These are phyloP conservation scores for Cichlasoma orientale DNA, from an alignment of 2,797 vertebrate genomes.

Conservation along the genomic window DNA sequence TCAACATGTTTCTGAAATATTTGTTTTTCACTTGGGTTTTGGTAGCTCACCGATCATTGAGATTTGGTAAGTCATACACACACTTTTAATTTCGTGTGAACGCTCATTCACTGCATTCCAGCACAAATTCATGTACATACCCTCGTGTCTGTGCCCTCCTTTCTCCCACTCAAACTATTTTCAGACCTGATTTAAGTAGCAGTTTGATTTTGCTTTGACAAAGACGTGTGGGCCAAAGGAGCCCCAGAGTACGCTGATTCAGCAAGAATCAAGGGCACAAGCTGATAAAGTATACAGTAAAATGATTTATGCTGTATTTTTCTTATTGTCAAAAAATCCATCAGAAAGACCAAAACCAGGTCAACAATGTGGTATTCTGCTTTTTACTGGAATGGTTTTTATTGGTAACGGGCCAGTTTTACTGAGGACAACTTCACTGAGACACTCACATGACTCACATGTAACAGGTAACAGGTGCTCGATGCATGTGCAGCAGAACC, in stretches of 20 bases:
- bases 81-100: constrained; percentile 47
- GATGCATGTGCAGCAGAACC: background rate
- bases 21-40: constrained; percentile 73
- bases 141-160: constrained; percentile 25
- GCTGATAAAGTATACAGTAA: background rate
- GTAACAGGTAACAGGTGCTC: background rate
- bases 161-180: constrained; percentile 5
- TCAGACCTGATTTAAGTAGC: constrained; percentile 60
- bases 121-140: constrained; percentile 33
- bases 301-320: background rate
- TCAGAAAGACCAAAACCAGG: background rate
- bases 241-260: background rate
- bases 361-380: background rate
- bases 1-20: constrained; percentile 74
- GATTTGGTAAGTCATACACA: constrained; percentile 78
- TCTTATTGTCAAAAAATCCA: background rate
- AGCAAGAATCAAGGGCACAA: background rate
- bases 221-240: background rate
- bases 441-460: background rate
- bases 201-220: background rate
- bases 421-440: background rate
- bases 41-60: constrained; percentile 83
- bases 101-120: constrained; percentile 40
- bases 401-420: background rate
- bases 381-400: background rate